Base-by-base conservation (phyloP, 2,113 vertebrate genomes). In the Arvicanthis niloticus region DNA sequence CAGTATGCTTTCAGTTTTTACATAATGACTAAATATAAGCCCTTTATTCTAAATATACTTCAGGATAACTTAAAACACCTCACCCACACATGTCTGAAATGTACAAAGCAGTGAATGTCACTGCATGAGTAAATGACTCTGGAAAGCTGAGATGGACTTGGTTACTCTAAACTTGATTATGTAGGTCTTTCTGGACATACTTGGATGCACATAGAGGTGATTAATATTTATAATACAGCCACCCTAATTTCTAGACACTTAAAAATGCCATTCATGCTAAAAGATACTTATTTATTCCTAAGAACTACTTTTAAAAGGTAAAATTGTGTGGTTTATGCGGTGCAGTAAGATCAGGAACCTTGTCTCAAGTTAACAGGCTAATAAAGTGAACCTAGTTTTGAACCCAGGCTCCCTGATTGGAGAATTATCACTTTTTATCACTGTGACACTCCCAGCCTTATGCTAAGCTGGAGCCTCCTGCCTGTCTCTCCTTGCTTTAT, bases 1-100 rank as follows among this genome's bases (percentile, higher is more conserved):
- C 94, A 86, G 86, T 88, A 68, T 96, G 58, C 93, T 91, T 98
- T 95, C 82, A 97, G 65, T 56, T 96, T 97, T 97, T 98, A 96
- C 91, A 73, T 89, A 97, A 96, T 86, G 67, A 95, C 93, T 97
- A 96, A 98, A 91, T 97, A 97, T 96, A 97, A 92, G 95, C 42
- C 51, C 3, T 77, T 91, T 96, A 97, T 94, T 70, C 96, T 96
- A 96, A 97, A 95, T 97, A 93, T 96, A 95, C 97, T 96, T 96
- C 92, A 94, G 89, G 77, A 45, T 93, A 94, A 97, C 93, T 96
- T 96, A 94, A 96, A 96, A 94, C 93, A 85, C 65, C 94, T 92
- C 88, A 80, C 94, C 91, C 89, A 97, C 88, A 94, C 51, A 53
- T 45, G 80, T 93, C 89, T 93, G 96, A 97, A 97, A 91, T 92